phyloP scores from a whole-genome alignment of 2,113 vertebrate genomes.

The Columbina picui region DNA sequence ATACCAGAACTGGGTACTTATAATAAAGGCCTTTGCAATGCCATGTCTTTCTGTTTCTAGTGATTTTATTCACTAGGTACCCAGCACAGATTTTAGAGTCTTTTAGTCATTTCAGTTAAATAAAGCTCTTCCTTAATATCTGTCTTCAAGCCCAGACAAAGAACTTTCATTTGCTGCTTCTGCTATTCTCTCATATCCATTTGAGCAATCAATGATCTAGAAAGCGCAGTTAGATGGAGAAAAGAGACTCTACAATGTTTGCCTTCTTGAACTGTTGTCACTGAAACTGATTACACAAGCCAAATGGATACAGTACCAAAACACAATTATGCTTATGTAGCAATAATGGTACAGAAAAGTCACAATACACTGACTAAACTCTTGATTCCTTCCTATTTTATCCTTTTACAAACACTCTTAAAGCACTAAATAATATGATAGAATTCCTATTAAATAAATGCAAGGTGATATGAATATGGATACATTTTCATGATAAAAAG shows the following conservation, averaged over 20 bases:
- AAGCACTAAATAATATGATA: neutral
- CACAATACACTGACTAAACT: neutral
- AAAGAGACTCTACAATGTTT: neutral
- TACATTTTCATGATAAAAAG: conserved; percentile 28
- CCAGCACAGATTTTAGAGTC: neutral
- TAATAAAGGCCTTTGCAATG: neutral
- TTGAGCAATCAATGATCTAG: neutral
- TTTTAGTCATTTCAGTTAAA: neutral
- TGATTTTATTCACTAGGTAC: neutral
- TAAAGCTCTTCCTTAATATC: neutral
- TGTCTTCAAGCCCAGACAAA: neutral
- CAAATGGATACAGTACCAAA: neutral
- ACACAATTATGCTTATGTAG: neutral
- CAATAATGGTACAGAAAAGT: neutral
- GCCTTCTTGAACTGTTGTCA: neutral
- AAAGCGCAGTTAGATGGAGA: neutral
- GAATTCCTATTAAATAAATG: neutral
- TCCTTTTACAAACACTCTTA: neutral
- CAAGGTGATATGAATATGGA: neutral
- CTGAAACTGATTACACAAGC: neutral
- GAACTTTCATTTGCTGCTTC: neutral
- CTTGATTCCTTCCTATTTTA: neutral
- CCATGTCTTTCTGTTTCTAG: neutral
- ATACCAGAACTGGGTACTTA: neutral
- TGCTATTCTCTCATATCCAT: neutral